A percentile compares a stretch with the other conserved stretches of the same genome.
Conservation (phyloP, 2,797 vertebrate species). For the Silurus aristotelis region DNA sequence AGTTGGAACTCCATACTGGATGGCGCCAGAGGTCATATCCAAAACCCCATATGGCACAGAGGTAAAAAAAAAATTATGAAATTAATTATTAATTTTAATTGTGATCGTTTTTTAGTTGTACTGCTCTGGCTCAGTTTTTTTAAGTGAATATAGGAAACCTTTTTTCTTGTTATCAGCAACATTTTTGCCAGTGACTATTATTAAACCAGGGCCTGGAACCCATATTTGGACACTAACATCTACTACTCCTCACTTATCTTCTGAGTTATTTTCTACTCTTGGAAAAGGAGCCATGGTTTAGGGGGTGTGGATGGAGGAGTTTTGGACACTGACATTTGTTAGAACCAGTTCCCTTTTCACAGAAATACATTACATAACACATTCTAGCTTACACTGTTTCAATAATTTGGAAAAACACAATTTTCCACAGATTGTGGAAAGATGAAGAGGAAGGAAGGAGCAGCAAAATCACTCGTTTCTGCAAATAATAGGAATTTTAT, state of each 20-base stretch:
- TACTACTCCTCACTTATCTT: constrained; percentile 31
- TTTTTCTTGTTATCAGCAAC: background rate
- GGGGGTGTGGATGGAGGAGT: background rate
- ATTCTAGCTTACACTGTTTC: background rate
- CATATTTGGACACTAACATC: constrained; percentile 1
- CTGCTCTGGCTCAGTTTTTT: background rate
- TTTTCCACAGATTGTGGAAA: background rate
- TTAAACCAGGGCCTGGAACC: constrained; percentile 24
- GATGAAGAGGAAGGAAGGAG: background rate
- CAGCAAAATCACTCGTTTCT: background rate
- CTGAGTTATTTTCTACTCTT: constrained; percentile 39
- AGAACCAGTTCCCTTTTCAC: background rate
- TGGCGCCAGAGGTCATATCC: constrained; percentile 81
- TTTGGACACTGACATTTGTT: background rate
- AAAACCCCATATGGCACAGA: constrained; percentile 82
- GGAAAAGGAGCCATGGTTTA: background rate
- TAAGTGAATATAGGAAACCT: background rate
- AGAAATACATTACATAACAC: background rate
- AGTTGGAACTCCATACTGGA: constrained; percentile 85
- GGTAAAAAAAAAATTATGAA: constrained; percentile 64
- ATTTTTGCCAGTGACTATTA: constrained; percentile 15
- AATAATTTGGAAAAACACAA: background rate
- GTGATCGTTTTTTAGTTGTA: background rate
- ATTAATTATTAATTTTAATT: background rate
- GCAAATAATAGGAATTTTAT: background rate